Evolutionary conservation across 1,140 invertebrate genomes (phyloP), one percentile per base, ranked within the genome.

Genomic region (Lithobius niger): DNA sequence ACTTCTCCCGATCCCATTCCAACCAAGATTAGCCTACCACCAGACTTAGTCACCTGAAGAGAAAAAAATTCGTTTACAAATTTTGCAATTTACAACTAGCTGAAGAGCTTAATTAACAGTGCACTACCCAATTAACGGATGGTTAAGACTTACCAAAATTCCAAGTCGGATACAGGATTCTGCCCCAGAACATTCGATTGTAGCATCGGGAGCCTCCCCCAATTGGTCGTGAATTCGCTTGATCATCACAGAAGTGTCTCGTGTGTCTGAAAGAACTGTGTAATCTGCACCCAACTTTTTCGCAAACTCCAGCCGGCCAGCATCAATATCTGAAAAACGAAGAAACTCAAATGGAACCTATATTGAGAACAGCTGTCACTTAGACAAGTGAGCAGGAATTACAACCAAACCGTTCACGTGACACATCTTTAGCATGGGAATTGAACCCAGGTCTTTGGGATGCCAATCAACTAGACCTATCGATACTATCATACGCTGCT

Each of bases 171-270:
- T 80, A 40, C 81, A 83, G n/a, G 80, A 67, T 69, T 91, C 80
- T 1, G 81, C 86, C 28, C 92, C 92, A 60, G 81, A 86, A 56
- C 89, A 93, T 66, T 97, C 93, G 47, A 97, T 83, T 0, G 84
- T 80, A 31, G 83, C 77, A 59, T 88, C 81, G 1, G 90, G 88
- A 56, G 75, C 71, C 2, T 69, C 74, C 2, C 81, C 83, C 56
- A 94, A 71, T 0, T 76, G 59, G 48, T n/a, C n/a, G n/a, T 56
- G 65, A 59, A 2, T 61, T 66, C 65, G 1, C 50, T 48, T 74
- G 68, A n/a, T 70, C 67, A n/a, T n/a, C n/a, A n/a, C n/a, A n/a
- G n/a, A n/a, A n/a, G n/a, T n/a, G n/a, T n/a, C n/a, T n/a, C 77
- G 72, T 15, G 67, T 70, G 36, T 48, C 27, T 3, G 86, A 71